Evolutionary conservation across 2,888 invertebrate species (phyloP), one percentile per base, ranked within the genome.

Genomic region (Drosophila subsilvestris): DNA sequence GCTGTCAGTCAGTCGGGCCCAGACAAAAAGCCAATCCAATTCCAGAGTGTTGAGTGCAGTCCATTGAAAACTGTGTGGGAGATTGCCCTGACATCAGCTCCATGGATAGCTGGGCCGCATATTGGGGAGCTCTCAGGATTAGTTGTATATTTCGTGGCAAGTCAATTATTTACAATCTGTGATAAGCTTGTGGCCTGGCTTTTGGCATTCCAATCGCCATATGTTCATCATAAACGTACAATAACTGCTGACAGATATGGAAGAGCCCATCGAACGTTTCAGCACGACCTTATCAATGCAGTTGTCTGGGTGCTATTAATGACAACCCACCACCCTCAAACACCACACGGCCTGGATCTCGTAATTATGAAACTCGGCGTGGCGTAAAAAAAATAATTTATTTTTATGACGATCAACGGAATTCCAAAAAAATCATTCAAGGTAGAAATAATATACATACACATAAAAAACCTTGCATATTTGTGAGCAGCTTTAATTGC

Each of bases 21-120:
- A 71, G 86, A 55, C 71, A 63, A 73, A 81, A 83, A 82, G 79
- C 82, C 75, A 88, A 82, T 88, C 71, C 73, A 65, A 76, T 76
- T 74, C 81, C 88, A 86, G 74, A 74, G 65, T 80, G 50, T 69
- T 56, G 76, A 73, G 53, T 63, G 60, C 12, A 49, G 49, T 37
- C 63, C 8, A 61, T 45, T 62, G 60, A 45, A 61, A 61, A 32
- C 29, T 20, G 22, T 61, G 29, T 32, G 27, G 14, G 47, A 48
- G 10, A 37, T 14, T 37, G 37, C 2, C 7, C 7, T 6, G n/a
- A 37, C 37, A n/a, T 7, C 37, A 2, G 37, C 7, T 14, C 37
- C 14, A 37, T 37, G 37, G 37, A 7, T 2, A n/a, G 14, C 37
- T 37, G 7, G 6, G 7, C n/a, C 7, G 37, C n/a, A 37, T 2